These are phyloP conservation scores for Calephelis virginiensis DNA, from an alignment of 1,140 invertebrate species.

Conservation along the genomic window DNA sequence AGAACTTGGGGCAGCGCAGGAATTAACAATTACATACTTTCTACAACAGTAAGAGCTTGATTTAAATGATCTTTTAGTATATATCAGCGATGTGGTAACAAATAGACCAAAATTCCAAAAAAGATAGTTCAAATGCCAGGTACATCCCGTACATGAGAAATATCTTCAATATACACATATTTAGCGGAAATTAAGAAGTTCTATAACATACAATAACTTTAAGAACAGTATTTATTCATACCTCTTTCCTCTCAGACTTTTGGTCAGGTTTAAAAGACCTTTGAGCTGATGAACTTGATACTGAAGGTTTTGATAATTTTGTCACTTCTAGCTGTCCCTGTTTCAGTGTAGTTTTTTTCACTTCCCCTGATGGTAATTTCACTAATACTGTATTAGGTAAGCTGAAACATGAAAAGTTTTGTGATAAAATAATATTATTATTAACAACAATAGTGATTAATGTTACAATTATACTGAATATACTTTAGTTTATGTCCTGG, in stretches of 20 bases:
- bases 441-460: neutral
- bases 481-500: slow-evolving; percentile 72
- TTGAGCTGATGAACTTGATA: slow-evolving; percentile 56
- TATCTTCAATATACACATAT: too few relatives aligned
- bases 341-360: slow-evolving; percentile 71
- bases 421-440: too few relatives aligned
- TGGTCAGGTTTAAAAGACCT: slow-evolving; percentile 50
- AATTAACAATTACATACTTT: too few relatives aligned
- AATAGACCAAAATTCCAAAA: too few relatives aligned
- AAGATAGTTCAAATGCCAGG: too few relatives aligned
- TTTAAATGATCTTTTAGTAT: too few relatives aligned
- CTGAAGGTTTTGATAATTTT: slow-evolving; percentile 64
- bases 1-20: too few relatives aligned
- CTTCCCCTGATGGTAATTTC: slow-evolving; percentile 81
- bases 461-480: slow-evolving; percentile 27
- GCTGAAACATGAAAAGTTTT: slow-evolving; percentile 42
- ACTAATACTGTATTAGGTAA: slow-evolving; percentile 81
- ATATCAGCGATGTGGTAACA: too few relatives aligned
- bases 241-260: slow-evolving; percentile 62
- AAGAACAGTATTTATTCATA: slow-evolving; percentile 27
- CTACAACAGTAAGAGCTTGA: too few relatives aligned
- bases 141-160: too few relatives aligned
- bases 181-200: too few relatives aligned
- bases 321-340: slow-evolving; percentile 63
- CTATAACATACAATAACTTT: neutral